Conservation (phyloP, 2,113 vertebrate species). For the Poeciliopsis turrubarensis region DNA sequence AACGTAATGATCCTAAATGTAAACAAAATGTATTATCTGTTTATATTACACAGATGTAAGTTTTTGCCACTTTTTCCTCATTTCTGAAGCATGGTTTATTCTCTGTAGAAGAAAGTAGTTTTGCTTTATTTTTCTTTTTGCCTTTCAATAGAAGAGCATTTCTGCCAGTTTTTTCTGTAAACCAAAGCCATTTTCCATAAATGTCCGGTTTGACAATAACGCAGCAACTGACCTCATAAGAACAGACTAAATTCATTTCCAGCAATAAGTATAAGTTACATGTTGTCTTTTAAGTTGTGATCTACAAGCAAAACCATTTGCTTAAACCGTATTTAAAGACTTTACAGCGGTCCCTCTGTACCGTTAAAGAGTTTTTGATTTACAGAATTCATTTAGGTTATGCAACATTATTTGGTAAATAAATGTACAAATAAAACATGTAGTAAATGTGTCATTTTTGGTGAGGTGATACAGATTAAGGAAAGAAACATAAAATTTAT, state of each 20-base stretch:
- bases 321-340: too few relatives aligned
- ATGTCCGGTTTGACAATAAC: not conserved
- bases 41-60: constrained; percentile 5
- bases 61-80: not conserved
- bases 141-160: constrained; percentile 12
- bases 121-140: constrained; percentile 27
- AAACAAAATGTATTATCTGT: not conserved
- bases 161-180: constrained; percentile 25
- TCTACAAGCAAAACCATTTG: not conserved
- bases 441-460: not conserved
- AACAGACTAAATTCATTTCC: not conserved
- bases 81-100: constrained; percentile 3
- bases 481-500: constrained; percentile 15
- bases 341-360: not conserved
- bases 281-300: not conserved
- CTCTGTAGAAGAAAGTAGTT: not conserved
- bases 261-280: not conserved
- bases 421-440: constrained; percentile 32
- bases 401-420: constrained; percentile 49
- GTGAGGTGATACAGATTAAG: accelerated
- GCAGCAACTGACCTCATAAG: constrained; percentile 26
- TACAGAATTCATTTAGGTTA: constrained; percentile 25
- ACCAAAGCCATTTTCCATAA: constrained; percentile 55
- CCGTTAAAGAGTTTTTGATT: not conserved
- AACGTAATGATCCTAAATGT: constrained; percentile 6